Base-by-base conservation (phyloP, 2,113 vertebrate genomes). In the Lampris incognitus region DNA sequence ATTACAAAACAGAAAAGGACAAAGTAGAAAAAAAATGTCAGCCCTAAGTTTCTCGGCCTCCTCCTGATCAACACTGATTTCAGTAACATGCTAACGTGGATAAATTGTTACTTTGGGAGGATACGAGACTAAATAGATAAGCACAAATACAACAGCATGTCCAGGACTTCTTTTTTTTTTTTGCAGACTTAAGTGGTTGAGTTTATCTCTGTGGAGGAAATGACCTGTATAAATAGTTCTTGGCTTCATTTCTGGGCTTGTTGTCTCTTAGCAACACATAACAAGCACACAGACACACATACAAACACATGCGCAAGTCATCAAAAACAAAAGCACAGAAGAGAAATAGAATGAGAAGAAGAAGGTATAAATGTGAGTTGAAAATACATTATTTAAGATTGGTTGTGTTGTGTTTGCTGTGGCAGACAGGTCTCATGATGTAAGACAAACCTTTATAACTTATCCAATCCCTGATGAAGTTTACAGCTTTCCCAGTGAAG, bases 131-230 rank as follows among this genome's bases (percentile, higher is more conserved):
- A 69, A 81, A 75, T 50, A 85, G 51, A 76, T 51, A n/a, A 76
- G 52, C 44, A 5, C 49, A 11, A 42, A 48, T 24, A 55, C 63
- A 70, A 9, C 67, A 54, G 41, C 65, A 49, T 39, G 39, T 69
- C 62, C 56, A 62, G 67, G 24, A 24, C 24, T 24, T 24, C n/a
- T 24, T 24, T 24, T 24, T 24, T 36, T 36, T 38, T 75, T 55
- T 48, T 44, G 56, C 59, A 79, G 82, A 77, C 72, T 70, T 69
- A 52, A 71, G 4, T 9, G 78, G n/a, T 48, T 3, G 74, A 54
- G 52, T 58, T 81, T 42, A 74, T 76, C 76, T 69, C 70, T 56
- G 46, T 24, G 73, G 78, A 86, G 82, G 84, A 89, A 88, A 85
- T 24, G 1, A 63, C 6, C 37, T 86, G 11, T 88, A 58, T 65